Evolutionary conservation across 2,888 invertebrate species (phyloP), one percentile per base, ranked within the genome.

Genomic region (Pheosia gnoma): DNA sequence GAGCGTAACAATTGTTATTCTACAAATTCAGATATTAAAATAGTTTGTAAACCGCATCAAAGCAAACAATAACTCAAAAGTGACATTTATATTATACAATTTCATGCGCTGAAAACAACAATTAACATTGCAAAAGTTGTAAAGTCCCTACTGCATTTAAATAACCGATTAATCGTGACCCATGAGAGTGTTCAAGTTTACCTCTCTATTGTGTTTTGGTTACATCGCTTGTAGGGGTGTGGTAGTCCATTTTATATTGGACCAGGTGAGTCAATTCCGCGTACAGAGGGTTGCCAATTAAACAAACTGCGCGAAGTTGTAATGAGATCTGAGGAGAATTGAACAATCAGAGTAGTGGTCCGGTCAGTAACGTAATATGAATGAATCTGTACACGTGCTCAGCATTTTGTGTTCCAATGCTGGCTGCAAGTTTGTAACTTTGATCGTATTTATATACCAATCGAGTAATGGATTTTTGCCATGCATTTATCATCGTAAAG

Each of bases 301-400:
- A 83, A 82, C 81, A 80, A 81, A 82, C 77, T 77, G 76, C 71
- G 70, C 70, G 61, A 83, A 83, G 70, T 82, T 82, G 77, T 83
- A 83, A 83, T 82, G 83, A 82, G 82, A 82, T 81, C 74, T 74
- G 75, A 76, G 67, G 75, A 76, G 81, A 79, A 78, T 78, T 81
- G 80, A 81, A 78, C 53, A 69, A 63, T 70, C 71, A 65, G 11
- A 37, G 57, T 57, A 25, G 25, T 25, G 0, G 51, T 62, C 55
- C 70, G 59, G 52, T 63, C 62, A 37, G 4, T 3, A 11, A 5
- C 37, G 47, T 47, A n/a, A 47, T 47, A n/a, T 47, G n/a, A 9
- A 47, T 47, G 4, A n/a, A 47, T n/a, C 11, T 11, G 47, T 47
- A 9, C 5, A n/a, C n/a, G 5, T 47, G 25, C 25, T 5, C 47